These are phyloP conservation scores for Urechis unicinctus DNA, from an alignment of 2,888 invertebrate species.

Conservation along the genomic window DNA sequence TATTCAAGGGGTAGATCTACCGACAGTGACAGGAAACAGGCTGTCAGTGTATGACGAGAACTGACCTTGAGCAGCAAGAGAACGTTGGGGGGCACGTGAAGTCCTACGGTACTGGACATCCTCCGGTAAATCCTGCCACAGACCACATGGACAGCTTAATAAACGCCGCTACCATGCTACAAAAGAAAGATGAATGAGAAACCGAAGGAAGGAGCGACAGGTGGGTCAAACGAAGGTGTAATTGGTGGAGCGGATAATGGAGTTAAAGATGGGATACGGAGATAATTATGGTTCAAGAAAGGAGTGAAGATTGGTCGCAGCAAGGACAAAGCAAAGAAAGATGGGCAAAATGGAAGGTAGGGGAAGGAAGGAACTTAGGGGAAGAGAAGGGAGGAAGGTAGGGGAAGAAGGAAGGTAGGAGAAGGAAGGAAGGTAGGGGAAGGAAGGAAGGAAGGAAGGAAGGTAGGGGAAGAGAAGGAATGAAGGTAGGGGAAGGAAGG, in stretches of 20 bases:
- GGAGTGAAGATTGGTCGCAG: not conserved
- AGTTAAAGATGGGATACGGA: not conserved
- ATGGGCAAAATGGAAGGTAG: not conserved
- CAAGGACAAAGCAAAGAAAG: not conserved
- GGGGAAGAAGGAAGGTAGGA: not conserved
- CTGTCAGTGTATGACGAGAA: not conserved
- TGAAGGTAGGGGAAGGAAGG: not conserved
- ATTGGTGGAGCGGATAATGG: too few relatives aligned
- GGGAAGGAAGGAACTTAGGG: not conserved
- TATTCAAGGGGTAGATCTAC: not conserved
- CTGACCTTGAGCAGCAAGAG: slow-evolving; percentile 76
- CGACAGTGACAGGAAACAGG: not conserved
- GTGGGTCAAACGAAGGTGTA: too few relatives aligned
- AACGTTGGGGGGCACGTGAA: slow-evolving; percentile 83
- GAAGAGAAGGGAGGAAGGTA: not conserved
- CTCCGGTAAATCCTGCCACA: slow-evolving; percentile 75
- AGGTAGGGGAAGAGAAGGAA: not conserved
- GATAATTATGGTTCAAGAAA: not conserved
- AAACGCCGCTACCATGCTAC: not conserved
- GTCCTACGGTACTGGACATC: slow-evolving; percentile 58
- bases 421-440: not conserved
- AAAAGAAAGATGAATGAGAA: not conserved
- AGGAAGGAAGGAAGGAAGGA: not conserved
- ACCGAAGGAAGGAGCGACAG: not conserved
- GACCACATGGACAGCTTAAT: too few relatives aligned